Conservation (phyloP, 2,113 vertebrate species). For the Prunella fulvescens region DNA sequence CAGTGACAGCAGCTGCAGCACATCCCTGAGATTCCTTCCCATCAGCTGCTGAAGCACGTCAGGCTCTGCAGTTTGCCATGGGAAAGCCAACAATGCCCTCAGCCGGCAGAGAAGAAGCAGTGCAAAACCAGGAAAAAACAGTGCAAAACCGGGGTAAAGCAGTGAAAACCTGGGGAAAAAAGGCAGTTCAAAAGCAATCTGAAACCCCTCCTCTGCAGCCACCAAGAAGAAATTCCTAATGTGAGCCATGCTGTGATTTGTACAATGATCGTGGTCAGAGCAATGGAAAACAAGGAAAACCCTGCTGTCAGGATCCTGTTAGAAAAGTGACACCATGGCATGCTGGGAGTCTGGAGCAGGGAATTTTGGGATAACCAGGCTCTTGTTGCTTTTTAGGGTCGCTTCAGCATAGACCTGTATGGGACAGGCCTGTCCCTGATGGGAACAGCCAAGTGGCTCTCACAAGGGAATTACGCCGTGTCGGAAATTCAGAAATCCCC, state of each 20-base stretch:
- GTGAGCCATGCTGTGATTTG: conserved; percentile 1
- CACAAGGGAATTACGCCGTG: conserved; percentile 89
- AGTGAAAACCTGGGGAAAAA: background rate
- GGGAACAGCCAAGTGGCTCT: conserved; percentile 83
- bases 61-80: background rate
- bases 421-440: conserved; percentile 87
- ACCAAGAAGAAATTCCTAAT: background rate
- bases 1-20: background rate
- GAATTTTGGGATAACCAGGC: background rate
- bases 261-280: background rate
- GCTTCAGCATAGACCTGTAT: conserved; percentile 88
- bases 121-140: background rate
- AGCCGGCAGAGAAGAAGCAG: conserved; percentile 3
- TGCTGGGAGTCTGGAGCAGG: background rate
- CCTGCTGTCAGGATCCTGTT: background rate
- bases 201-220: background rate
- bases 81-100: conserved; percentile 64
- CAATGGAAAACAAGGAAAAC: background rate
- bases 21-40: background rate
- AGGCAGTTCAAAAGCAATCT: background rate
- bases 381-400: conserved; percentile 78
- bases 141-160: background rate
- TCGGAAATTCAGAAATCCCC: conserved; percentile 86
- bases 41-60: background rate
- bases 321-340: background rate